These are phyloP conservation scores for Bufo bufo DNA, from an alignment of 2,113 vertebrate genomes.

Conservation along the genomic window DNA sequence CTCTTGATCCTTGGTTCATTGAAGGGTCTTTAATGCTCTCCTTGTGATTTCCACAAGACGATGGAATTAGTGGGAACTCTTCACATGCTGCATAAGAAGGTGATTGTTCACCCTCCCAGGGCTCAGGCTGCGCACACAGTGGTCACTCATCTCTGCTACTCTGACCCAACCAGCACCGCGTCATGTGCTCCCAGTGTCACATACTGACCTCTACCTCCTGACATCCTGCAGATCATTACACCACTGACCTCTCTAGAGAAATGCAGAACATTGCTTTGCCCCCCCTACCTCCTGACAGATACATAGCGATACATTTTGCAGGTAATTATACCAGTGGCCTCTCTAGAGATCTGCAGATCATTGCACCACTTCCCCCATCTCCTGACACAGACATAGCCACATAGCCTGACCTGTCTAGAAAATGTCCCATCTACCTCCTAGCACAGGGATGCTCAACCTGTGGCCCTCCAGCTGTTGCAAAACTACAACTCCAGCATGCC, in stretches of 20 bases:
- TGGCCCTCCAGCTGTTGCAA: too few relatives aligned
- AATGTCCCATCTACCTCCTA: too few relatives aligned
- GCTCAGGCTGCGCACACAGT: neutral
- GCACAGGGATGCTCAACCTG: too few relatives aligned
- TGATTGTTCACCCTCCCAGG: neutral
- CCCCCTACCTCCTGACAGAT: too few relatives aligned
- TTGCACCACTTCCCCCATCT: too few relatives aligned
- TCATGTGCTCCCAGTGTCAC: neutral
- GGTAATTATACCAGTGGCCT: too few relatives aligned
- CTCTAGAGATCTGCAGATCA: too few relatives aligned
- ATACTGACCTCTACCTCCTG: neutral
- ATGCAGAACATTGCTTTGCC: too few relatives aligned
- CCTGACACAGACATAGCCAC: too few relatives aligned
- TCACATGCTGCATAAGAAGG: neutral
- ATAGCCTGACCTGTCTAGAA: too few relatives aligned
- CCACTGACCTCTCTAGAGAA: neutral
- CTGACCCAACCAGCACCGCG: neutral
- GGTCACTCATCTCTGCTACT: neutral
- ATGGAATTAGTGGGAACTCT: neutral
- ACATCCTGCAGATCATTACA: neutral
- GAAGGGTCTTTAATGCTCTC: neutral
- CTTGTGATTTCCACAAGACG: slow-evolving; percentile 30
- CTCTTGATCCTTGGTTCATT: neutral
- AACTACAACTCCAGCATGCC: too few relatives aligned
- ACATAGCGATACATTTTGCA: too few relatives aligned